Conservation (phyloP, 2,888 invertebrate genomes). For the Malacosoma neustria region DNA sequence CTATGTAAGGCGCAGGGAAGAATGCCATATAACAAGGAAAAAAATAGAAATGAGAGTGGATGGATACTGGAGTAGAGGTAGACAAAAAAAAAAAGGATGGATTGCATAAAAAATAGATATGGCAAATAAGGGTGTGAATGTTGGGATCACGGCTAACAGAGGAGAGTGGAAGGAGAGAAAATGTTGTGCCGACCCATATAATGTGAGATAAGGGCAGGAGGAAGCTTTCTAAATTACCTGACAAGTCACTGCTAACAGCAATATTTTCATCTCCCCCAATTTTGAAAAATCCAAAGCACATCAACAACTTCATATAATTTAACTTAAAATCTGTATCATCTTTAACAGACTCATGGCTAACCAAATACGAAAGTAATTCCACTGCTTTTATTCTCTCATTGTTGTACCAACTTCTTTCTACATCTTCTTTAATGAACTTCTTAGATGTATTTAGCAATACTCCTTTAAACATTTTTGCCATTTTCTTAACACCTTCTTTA, state of each 20-base stretch:
- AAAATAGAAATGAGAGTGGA: too few relatives aligned
- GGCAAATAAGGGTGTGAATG: too few relatives aligned
- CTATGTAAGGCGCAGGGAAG: too few relatives aligned
- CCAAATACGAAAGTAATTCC: constrained; percentile 60
- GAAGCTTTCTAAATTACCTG: too few relatives aligned
- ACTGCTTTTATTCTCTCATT: constrained; percentile 80
- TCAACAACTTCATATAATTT: constrained; percentile 77
- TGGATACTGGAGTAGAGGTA: too few relatives aligned
- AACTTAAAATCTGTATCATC: constrained; percentile 78
- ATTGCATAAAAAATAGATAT: too few relatives aligned
- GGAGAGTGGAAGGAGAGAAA: too few relatives aligned
- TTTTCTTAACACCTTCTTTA: constrained; percentile 75
- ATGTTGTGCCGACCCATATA: too few relatives aligned
- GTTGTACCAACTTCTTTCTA: constrained; percentile 78
- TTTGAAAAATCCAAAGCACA: constrained; percentile 79
- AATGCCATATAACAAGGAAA: too few relatives aligned
- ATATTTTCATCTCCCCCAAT: constrained; percentile 59
- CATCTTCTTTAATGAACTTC: constrained; percentile 61
- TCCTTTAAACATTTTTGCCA: constrained; percentile 76
- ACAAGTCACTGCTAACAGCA: constrained; percentile 74
- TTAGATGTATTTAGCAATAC: constrained; percentile 73
- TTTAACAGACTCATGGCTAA: constrained; percentile 67
- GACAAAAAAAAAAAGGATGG: too few relatives aligned
- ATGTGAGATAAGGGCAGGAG: too few relatives aligned
- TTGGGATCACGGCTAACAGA: too few relatives aligned